Evolutionary conservation across 2,113 vertebrate species (phyloP), one percentile per base, ranked within the genome.

Genomic region (Tapirus terrestris): DNA sequence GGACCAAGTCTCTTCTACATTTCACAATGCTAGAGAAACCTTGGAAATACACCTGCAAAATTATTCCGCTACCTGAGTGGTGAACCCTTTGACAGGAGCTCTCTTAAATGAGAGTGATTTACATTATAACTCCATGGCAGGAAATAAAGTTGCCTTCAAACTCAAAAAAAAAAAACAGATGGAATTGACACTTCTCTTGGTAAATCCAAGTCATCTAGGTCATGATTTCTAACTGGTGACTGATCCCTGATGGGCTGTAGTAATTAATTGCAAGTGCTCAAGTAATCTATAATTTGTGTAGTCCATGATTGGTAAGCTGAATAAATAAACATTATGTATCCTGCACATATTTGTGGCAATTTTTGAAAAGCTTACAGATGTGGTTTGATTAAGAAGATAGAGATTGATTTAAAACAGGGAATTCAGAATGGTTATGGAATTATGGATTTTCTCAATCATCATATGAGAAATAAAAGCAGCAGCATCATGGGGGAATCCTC

Each of bases 111-210:
- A 75, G 29, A 85, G 56, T 92, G 75, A 83, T 95, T 86, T 97
- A 70, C 92, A 36, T 72, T 83, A 63, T 82, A 92, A 88, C 16
- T 76, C 65, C 84, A 31, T 53, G 45, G n/a, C 31, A 94, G 65
- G 23, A 73, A 86, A 76, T 67, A 87, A 87, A 94, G 63, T 39
- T 73, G 25, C 45, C n/a, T 88, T 93, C 60, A 96, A 92, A 84
- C 53, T 87, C 1, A 89, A 73, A 96, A 31, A 53, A 73, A 43
- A 48, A 82, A n/a, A 70, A 1, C 1, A 61, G 20, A 84, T 77
- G 31, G 11, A 39, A 84, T 33, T 93, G 20, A 76, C 8, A 85
- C 81, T 88, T 76, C 88, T 68, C 31, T 83, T 86, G 33, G 43
- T 89, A 79, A 95, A 91, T 92, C 43, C 29, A 75, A 72, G 4